Base-by-base conservation (phyloP, 2,113 vertebrate genomes). In the Sprattus sprattus region DNA sequence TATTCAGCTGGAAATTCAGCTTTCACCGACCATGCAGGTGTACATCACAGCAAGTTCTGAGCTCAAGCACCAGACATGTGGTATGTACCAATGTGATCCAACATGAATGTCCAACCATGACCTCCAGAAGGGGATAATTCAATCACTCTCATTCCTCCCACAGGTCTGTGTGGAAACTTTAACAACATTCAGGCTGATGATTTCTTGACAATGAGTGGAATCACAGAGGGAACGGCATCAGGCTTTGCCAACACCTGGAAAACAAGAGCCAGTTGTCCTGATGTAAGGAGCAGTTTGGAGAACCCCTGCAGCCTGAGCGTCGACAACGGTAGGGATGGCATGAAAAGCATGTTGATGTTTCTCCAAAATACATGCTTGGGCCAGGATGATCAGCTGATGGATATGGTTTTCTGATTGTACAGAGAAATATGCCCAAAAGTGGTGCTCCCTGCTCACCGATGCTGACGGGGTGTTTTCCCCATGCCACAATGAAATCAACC, bases 351-450 rank as follows among this genome's bases (percentile, higher is more conserved):
- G 28, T 25, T 45, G 28, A 45, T 20, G 20, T 8, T 11, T 85
- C 1, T 60, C 15, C 44, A 18, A 57, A 84, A 47, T 44, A 45
- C 83, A 64, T 45, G 60, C 28, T 32, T 16, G 57, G 16, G 15
- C 46, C 45, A 32, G 13, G 57, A 71, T 86, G 11, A 67, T 44
- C 20, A 52, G 18, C 71, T 39, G 28, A 78, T 78, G 28, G 11
- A 67, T 25, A 28, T 25, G 60, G 81, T 45, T 0, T 25, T 90
- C 54, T 88, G 45, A 82, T 87, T 9, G 5, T 90, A 89, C 92
- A 98, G 97, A 97, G 57, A 94, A 95, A 52, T 98, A 94, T 2
- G 97, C 97, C 22, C 90, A 94, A 87, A 93, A 94, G 57, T 97
- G 97, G 97, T 98, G 97, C 81, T 95, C 95, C 4, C 91, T 91